Base-by-base conservation (phyloP, 2,113 vertebrate genomes). In the Paratilapia polleni region DNA sequence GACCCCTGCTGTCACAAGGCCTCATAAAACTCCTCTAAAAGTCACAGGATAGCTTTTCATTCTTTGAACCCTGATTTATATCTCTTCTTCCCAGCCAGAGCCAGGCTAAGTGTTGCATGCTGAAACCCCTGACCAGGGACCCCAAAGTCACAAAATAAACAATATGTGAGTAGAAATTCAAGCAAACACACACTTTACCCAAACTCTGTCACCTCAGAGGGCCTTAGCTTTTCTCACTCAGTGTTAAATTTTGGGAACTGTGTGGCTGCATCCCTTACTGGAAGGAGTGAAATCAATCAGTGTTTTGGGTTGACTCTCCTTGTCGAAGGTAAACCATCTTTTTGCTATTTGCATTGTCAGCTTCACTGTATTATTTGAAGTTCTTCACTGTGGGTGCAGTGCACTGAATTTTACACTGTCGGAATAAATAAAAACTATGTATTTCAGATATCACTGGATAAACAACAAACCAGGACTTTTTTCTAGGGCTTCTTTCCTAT, bases 101-200 rank as follows among this genome's bases (percentile, higher is more conserved):
- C 5, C 54, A 68, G 17, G 63, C 60, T 49, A 26, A 59, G 52
- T 49, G 63, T 64, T 47, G 52, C 56, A 61, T 60, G 11, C 26
- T 47, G 13, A 57, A 75, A 84, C 83, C 85, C 60, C 59, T 87
- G 80, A 83, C 85, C 56, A 54, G 28, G n/a, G 83, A 81, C 81
- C 56, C 77, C 34, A 43, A 89, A 82, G 24, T 62, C 47, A 47
- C 82, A 78, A 86, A 89, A 68, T 80, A 81, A 80, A 66, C 13
- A 59, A 56, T 34, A 47, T 84, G 78, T 80, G 81, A 87, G 70
- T 22, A 63, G 59, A 90, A 84, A 90, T 54, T 52, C 54, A 84
- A 82, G 54, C 75, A 47, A 43, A 60, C 83, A 75, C 78, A 57
- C 31, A 43, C 31, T 36, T 34, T 22, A 14, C n/a, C 41, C 60